Percentiles rank a stretch among this genome's conserved stretches.
Evolutionary conservation across 35 echinoderm and acorn worm genomes (phyloP).

Genomic region (Apostichopus japonicus): DNA sequence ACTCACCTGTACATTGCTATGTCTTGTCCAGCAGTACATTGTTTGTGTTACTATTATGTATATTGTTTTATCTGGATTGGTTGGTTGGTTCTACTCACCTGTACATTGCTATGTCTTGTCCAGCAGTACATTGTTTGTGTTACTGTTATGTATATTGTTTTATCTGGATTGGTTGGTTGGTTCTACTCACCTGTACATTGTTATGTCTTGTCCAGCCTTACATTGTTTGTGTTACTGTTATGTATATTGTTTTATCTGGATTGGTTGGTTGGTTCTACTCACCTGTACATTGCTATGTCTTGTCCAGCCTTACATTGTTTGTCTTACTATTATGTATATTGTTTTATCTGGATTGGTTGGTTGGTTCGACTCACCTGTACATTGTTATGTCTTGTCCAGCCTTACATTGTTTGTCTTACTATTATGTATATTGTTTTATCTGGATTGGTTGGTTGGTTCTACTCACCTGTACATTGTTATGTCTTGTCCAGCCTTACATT

Average conservation of each 20-base stretch:
- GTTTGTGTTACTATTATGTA: background rate
- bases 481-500: background rate
- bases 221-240: background rate
- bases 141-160: background rate
- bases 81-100: constrained; percentile 59
- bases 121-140: background rate
- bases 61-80: too few relatives aligned
- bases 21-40: background rate
- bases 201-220: constrained; percentile 33
- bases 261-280: background rate
- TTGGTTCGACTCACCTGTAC: constrained; percentile 74
- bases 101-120: constrained; percentile 80
- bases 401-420: background rate
- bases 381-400: constrained; percentile 66
- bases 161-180: too few relatives aligned
- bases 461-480: constrained; percentile 90
- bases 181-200: constrained; percentile 84
- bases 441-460: too few relatives aligned
- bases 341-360: too few relatives aligned
- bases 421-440: background rate
- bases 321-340: background rate
- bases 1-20: constrained; percentile 91
- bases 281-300: constrained; percentile 89
- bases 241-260: too few relatives aligned
- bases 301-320: background rate